phyloP scores from a whole-genome alignment of 2,888 invertebrate species.

The Antheraea assamensis region DNA sequence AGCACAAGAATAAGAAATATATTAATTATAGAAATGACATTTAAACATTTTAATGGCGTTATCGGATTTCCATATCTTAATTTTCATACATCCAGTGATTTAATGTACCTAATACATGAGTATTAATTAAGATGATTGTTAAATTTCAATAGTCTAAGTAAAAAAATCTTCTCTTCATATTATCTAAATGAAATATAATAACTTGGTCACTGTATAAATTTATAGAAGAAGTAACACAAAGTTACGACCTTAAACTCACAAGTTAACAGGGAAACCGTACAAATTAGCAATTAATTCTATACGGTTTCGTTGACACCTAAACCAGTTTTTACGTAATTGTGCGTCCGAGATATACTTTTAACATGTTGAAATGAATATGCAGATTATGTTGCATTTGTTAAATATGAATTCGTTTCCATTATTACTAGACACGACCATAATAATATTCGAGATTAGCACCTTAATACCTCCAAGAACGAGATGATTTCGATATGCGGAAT shows the following conservation, averaged over 20 bases:
- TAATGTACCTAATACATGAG: no score
- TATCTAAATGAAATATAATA: not conserved
- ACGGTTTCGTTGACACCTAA: slow-evolving; percentile 13
- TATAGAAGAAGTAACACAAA: not conserved
- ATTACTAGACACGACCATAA: not conserved
- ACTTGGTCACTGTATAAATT: not conserved
- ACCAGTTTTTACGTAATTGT: not conserved
- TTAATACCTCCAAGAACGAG: no score
- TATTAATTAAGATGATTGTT: no score
- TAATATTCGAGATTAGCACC: no score
- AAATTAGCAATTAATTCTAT: slow-evolving; percentile 5
- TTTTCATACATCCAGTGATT: no score
- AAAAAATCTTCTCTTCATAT: no score
- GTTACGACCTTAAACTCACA: not conserved
- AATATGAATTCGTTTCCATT: not conserved
- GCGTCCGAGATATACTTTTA: slow-evolving; percentile 9
- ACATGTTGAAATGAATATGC: slow-evolving; percentile 5
- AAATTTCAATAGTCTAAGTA: no score
- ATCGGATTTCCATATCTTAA: no score
- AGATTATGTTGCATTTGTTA: not conserved
- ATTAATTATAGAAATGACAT: no score
- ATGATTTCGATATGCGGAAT: no score
- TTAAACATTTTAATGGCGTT: no score
- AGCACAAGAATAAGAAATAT: no score
- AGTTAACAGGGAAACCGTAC: slow-evolving; percentile 3